Percentiles rank a stretch among this genome's conserved stretches.
Conservation (phyloP, 2,888 invertebrate genomes). For the Lottia scabra region DNA sequence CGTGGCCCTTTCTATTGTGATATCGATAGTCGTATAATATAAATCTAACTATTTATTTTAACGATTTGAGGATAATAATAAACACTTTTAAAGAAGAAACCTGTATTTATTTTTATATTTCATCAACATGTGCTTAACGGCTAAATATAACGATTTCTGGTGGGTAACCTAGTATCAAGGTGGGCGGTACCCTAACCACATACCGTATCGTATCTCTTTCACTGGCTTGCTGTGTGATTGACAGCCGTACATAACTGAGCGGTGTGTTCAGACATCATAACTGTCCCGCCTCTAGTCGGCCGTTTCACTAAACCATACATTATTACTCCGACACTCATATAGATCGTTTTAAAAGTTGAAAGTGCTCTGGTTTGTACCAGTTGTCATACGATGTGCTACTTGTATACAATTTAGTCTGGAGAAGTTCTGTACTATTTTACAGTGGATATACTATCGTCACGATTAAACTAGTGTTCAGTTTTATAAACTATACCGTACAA, state of each 20-base stretch:
- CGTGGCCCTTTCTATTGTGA: no score
- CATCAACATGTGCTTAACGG: neutral
- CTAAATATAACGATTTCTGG: neutral
- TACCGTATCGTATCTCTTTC: neutral
- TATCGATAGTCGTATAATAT: no score
- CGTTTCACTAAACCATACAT: neutral
- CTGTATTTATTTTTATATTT: neutral
- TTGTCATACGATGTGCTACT: neutral
- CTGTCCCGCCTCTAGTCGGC: slow-evolving; percentile 7
- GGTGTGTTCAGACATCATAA: slow-evolving; percentile 9
- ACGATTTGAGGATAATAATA: no score
- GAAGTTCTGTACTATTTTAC: no score
- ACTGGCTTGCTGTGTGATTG: slow-evolving; percentile 15
- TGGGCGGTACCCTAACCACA: neutral
- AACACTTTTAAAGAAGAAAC: no score
- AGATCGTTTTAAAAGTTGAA: neutral
- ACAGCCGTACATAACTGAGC: slow-evolving; percentile 12
- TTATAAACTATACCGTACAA: neutral
- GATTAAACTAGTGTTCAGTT: neutral
- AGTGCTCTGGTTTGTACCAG: neutral
- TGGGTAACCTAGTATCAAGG: neutral
- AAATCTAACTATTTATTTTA: no score
- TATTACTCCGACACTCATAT: slow-evolving; percentile 2
- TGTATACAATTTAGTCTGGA: no score
- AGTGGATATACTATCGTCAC: no score